A percentile compares a stretch with the other conserved stretches of the same genome.
Conservation (phyloP, 2,797 vertebrate species). For the Kryptolebias ocellatus region DNA sequence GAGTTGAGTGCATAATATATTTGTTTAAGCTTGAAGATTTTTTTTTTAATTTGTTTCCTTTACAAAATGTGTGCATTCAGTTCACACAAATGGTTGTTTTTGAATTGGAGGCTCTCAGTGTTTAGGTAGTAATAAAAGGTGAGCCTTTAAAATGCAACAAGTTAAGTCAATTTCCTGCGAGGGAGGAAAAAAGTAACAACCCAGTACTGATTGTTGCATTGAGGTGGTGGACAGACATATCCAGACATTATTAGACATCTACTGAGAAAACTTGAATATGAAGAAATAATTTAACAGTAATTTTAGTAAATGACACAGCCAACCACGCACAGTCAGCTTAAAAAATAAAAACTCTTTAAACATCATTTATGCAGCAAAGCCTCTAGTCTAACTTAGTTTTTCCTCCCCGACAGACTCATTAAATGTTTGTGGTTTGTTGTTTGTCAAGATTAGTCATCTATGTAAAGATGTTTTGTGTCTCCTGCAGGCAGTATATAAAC, state of each 20-base stretch:
- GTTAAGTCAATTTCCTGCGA: conserved; percentile 28
- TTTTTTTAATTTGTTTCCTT: conserved; percentile 26
- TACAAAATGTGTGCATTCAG: conserved; percentile 14
- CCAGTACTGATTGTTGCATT: conserved; percentile 15
- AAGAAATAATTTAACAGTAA: conserved; percentile 3
- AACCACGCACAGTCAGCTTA: background rate
- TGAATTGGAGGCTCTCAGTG: conserved; percentile 49
- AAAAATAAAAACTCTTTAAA: background rate
- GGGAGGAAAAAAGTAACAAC: conserved; percentile 18
- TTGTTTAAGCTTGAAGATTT: conserved; percentile 67
- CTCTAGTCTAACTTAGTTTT: background rate
- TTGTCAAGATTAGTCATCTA: background rate
- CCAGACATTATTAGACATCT: background rate
- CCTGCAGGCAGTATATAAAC: background rate
- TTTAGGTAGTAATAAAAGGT: conserved; percentile 62
- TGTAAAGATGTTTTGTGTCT: background rate
- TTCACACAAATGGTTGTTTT: conserved; percentile 44
- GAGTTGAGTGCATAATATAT: conserved; percentile 69
- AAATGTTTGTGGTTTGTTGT: conserved; percentile 1
- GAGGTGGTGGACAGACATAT: background rate
- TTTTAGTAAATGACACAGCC: background rate
- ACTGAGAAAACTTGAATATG: background rate
- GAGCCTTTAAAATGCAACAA: conserved; percentile 33
- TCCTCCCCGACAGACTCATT: background rate
- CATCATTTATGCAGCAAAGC: background rate